Percentiles rank a stretch among this genome's conserved stretches.
phyloP scores from a whole-genome alignment of 2,797 vertebrate species.

The Melanogrammus aeglefinus region DNA sequence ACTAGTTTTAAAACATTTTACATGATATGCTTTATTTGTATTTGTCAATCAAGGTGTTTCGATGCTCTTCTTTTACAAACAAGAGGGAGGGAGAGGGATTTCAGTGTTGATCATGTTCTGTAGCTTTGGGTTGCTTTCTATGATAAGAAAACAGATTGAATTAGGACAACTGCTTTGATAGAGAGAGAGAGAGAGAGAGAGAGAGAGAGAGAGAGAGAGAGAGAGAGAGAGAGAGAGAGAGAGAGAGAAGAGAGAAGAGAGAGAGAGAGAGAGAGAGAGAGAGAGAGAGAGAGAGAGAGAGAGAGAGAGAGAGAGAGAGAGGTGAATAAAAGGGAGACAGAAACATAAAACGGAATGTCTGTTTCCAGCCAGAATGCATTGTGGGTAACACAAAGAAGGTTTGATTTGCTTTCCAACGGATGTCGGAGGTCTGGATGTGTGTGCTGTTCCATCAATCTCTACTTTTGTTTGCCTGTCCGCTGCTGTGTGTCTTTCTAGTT shows the following conservation, averaged over 20 bases:
- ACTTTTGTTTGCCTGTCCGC: slow-evolving; percentile 4
- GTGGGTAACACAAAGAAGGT: neutral
- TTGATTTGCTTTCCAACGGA: neutral
- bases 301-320: neutral
- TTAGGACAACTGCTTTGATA: neutral
- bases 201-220: neutral
- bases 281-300: neutral
- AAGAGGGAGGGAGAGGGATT: too few species aligned
- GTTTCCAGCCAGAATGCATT: neutral
- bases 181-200: neutral
- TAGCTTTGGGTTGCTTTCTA: too few species aligned
- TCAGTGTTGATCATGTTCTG: too few species aligned
- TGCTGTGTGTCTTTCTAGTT: neutral
- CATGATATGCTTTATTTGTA: too few species aligned
- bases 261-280: neutral
- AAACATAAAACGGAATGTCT: neutral
- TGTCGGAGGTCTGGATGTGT: slow-evolving; percentile 3
- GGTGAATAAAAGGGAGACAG: neutral
- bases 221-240: too few species aligned
- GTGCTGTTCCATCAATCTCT: neutral
- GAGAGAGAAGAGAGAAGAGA: neutral
- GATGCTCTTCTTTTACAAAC: too few species aligned
- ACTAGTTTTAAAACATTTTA: too few species aligned
- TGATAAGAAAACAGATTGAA: too few species aligned
- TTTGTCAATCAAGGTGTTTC: too few species aligned